Conservation (phyloP, 2,113 vertebrate genomes). For the Syngnathoides biaculeatus region DNA sequence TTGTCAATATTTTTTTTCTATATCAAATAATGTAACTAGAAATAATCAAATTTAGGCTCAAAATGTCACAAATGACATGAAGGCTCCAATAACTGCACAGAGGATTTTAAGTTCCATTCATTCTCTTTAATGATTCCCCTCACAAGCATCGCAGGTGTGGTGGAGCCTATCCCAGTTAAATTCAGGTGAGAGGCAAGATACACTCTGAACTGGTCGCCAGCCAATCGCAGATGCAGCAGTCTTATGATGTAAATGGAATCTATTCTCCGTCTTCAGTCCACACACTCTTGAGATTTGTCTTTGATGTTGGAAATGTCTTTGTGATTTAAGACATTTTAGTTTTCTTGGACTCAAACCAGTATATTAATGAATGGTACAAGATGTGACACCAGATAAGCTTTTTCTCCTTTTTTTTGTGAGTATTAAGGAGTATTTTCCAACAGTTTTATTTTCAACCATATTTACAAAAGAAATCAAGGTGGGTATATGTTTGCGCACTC, state of each 20-base stretch:
- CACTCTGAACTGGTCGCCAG: too few species aligned
- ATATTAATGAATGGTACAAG: conserved; percentile 82
- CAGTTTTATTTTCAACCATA: neutral
- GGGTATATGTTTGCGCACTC: conserved; percentile 39
- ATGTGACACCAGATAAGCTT: conserved; percentile 68
- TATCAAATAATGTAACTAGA: neutral
- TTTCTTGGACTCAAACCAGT: conserved; percentile 66
- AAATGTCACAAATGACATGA: too few species aligned
- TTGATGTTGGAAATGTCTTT: neutral
- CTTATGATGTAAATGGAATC: too few species aligned
- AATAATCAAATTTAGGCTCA: neutral
- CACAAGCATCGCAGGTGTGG: too few species aligned
- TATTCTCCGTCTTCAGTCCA: too few species aligned
- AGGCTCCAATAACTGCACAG: too few species aligned
- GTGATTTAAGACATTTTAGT: conserved; percentile 78
- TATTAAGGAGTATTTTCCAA: neutral
- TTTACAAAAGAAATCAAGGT: neutral
- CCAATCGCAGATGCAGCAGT: too few species aligned
- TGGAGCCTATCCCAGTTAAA: too few species aligned
- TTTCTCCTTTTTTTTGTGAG: conserved; percentile 56
- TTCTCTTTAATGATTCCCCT: too few species aligned
- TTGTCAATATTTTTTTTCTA: neutral
- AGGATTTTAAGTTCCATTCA: too few species aligned
- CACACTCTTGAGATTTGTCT: too few species aligned
- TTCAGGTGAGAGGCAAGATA: too few species aligned